Conservation (phyloP, 2,797 vertebrate species). For the Lacerta viridis region DNA sequence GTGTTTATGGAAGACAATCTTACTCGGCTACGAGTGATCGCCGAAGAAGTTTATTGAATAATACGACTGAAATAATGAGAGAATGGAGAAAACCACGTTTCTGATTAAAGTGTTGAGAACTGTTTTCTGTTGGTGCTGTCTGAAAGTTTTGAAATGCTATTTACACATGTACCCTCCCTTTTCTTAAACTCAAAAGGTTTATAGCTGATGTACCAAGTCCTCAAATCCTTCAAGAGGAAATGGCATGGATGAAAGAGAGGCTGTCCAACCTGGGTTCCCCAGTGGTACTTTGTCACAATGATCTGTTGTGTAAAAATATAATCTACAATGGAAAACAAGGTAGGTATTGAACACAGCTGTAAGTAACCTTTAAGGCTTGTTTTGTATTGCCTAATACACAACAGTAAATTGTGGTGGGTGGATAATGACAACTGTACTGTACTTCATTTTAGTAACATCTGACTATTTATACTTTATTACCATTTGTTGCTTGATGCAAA, state of each 20-base stretch:
- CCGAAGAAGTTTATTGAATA: background rate
- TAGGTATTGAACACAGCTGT: constrained; percentile 83
- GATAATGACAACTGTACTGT: constrained; percentile 53
- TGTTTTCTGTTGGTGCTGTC: background rate
- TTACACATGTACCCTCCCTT: background rate
- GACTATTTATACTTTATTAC: background rate
- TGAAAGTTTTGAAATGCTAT: background rate
- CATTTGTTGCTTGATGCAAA: constrained; percentile 24
- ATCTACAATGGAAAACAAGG: constrained; percentile 95
- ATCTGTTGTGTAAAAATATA: constrained; percentile 99
- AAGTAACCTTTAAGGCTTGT: constrained; percentile 58
- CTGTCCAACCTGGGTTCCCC: constrained; percentile 94
- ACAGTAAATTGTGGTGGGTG: constrained; percentile 21
- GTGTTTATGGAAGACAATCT: too few relatives aligned
- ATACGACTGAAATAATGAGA: background rate
- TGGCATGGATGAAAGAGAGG: constrained; percentile 94
- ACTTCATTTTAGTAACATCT: constrained; percentile 18
- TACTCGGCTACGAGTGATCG: too few relatives aligned
- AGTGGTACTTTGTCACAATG: constrained; percentile 99
- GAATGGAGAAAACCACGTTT: background rate
- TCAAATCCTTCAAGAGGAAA: constrained; percentile 89
- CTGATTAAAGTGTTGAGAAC: background rate
- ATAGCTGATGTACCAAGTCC: constrained; percentile 87
- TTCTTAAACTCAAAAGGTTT: constrained; percentile 82
- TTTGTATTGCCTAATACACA: constrained; percentile 51